These are phyloP conservation scores for Ceramica pisi DNA, from an alignment of 2,888 invertebrate genomes.

Conservation along the genomic window DNA sequence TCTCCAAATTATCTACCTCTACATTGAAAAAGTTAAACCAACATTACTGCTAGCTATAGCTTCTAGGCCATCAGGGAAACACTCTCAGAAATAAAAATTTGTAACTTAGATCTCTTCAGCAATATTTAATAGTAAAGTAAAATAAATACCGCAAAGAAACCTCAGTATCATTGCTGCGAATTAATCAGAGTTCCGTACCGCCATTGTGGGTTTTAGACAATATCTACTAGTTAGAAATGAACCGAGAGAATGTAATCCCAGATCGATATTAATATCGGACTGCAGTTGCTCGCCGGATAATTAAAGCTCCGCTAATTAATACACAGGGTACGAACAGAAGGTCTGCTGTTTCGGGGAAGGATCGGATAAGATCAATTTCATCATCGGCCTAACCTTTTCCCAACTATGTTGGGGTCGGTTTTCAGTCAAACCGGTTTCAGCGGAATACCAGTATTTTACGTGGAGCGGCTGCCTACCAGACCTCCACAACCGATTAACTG, in stretches of 20 bases:
- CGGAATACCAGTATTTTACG: too few species aligned
- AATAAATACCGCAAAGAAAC: constrained; percentile 1
- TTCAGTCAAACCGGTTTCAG: too few species aligned
- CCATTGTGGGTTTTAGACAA: constrained; percentile 40
- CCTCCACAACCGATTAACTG: too few species aligned
- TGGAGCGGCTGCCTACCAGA: too few species aligned
- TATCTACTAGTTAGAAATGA: constrained; percentile 30
- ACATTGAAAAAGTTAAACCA: too few species aligned
- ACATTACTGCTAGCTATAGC: too few species aligned
- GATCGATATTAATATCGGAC: constrained; percentile 54
- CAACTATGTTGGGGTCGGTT: too few species aligned
- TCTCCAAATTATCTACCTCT: too few species aligned
- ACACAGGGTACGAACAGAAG: constrained; percentile 1
- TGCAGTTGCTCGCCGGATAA: constrained; percentile 38
- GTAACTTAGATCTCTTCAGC: background rate
- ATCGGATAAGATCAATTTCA: background rate
- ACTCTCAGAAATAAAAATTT: background rate
- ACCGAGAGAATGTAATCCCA: constrained; percentile 39
- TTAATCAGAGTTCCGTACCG: constrained; percentile 34
- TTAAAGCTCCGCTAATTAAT: constrained; percentile 39
- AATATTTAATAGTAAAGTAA: constrained; percentile 11
- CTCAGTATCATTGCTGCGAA: constrained; percentile 22
- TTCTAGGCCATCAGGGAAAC: background rate
- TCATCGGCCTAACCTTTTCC: too few species aligned
- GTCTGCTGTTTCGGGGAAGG: background rate